Conservation (phyloP, 2,797 vertebrate species). For the Anguilla obscura region DNA sequence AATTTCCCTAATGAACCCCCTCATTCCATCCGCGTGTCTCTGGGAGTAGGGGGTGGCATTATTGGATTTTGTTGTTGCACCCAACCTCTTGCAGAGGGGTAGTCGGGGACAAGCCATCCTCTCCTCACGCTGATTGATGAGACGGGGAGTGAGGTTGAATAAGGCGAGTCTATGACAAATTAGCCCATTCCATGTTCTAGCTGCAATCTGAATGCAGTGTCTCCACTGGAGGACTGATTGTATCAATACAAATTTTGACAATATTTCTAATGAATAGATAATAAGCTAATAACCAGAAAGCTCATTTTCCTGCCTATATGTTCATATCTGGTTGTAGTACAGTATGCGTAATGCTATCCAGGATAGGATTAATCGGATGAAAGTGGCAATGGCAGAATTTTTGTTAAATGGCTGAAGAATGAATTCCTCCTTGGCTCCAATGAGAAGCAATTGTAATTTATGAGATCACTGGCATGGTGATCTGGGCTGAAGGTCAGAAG, state of each 20-base stretch:
- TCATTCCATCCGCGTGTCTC: neutral
- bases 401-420: neutral
- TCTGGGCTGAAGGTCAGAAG: neutral
- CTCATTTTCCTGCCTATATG: neutral
- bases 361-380: neutral
- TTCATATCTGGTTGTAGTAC: neutral
- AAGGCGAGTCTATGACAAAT: conserved; percentile 59
- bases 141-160: conserved; percentile 64
- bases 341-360: neutral
- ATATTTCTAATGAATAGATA: neutral
- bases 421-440: neutral
- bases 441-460: conserved; percentile 5
- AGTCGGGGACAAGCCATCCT: conserved; percentile 54
- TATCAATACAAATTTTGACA: neutral
- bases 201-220: neutral
- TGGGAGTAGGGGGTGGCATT: neutral
- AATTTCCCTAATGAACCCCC: neutral
- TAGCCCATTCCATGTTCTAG: conserved; percentile 2
- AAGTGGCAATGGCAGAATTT: neutral
- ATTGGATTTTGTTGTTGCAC: conserved; percentile 34
- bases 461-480: conserved; percentile 1
- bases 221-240: neutral
- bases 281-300: neutral
- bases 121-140: conserved; percentile 71
- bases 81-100: conserved; percentile 47